Evolutionary conservation across 2,888 invertebrate genomes (phyloP), one percentile per base, ranked within the genome.

Genomic region (Epirrhoe alternata): DNA sequence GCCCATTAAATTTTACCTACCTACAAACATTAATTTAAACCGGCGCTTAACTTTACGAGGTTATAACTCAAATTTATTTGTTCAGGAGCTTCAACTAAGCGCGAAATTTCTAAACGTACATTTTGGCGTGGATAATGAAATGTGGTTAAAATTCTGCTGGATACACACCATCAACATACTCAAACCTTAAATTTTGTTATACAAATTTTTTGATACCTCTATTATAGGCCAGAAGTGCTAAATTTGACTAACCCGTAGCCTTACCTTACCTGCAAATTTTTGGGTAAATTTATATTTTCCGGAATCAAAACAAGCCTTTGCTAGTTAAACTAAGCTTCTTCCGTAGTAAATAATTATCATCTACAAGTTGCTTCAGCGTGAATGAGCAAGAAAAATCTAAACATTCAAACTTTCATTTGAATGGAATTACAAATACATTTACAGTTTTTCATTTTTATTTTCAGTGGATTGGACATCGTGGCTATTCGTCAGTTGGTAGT

Each of bases 401-500:
- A n/a, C n/a, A n/a, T n/a, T n/a, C n/a, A n/a, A n/a, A n/a, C n/a
- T n/a, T n/a, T n/a, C n/a, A n/a, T n/a, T n/a, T n/a, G n/a, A n/a
- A n/a, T n/a, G n/a, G n/a, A n/a, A n/a, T n/a, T n/a, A n/a, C n/a
- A n/a, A n/a, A n/a, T n/a, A n/a, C n/a, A n/a, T n/a, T n/a, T n/a
- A n/a, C n/a, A n/a, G n/a, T n/a, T n/a, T n/a, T 58, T 33, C 5
- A 12, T 30, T 31, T 14, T 58, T 55, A 61, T 5, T 86, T 86
- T 5, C 87, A 95, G 96, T 64, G 97, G 97, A 6, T 86, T 97
- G 69, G 97, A 97, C 85, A 94, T 96, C 72, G 95, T 96, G 0
- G 95, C 96, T 0, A 95, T 96, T 64, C 95, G 95, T 73, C 96
- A 96, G 81, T 95, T 96, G 76, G 94, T 97, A 24, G 94, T 95